Evolutionary conservation across 2,888 invertebrate genomes (phyloP), one percentile per base, ranked within the genome.

Genomic region (Andrena haemorrhoa): DNA sequence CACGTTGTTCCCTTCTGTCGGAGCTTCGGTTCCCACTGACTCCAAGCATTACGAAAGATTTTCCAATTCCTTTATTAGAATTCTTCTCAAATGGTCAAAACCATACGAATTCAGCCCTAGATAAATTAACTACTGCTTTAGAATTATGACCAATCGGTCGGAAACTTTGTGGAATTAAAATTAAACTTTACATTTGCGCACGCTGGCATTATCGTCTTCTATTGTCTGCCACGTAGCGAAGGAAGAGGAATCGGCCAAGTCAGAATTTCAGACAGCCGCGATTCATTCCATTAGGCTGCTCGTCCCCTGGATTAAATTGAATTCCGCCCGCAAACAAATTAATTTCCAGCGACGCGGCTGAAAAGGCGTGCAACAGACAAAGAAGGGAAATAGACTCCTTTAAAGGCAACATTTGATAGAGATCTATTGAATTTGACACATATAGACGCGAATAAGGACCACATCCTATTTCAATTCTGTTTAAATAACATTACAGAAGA

Each of bases 111-210:
- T 16, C 41, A 4, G 16, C 16, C 41, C 4, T 41, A 16, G 12
- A 41, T 16, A 41, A 41, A 41, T 41, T 41, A 41, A 41, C 16
- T 41, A 41, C 41, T 41, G 41, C 16, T 41, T 41, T 41, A 56
- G 10, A 35, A 85, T 86, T 87, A 88, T 87, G 86, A 87, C 87
- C 82, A 65, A 82, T 23, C 20, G 10, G 69, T 74, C 74, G 77
- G 74, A 81, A 82, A 79, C 77, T 61, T 71, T 64, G 66, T 73
- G 82, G 83, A 85, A 86, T 88, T 84, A 85, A 85, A 87, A 82
- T 60, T 66, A 82, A 78, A 79, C 82, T 86, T 70, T 68, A 53
- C 65, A 60, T 69, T 65, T 64, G 58, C 66, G 69, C 71, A 65
- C 69, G 41, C 66, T 64, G 74, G 58, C 51, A 75, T 82, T 75